phyloP scores from a whole-genome alignment of 2,797 vertebrate genomes.

The Poecilia picta region DNA sequence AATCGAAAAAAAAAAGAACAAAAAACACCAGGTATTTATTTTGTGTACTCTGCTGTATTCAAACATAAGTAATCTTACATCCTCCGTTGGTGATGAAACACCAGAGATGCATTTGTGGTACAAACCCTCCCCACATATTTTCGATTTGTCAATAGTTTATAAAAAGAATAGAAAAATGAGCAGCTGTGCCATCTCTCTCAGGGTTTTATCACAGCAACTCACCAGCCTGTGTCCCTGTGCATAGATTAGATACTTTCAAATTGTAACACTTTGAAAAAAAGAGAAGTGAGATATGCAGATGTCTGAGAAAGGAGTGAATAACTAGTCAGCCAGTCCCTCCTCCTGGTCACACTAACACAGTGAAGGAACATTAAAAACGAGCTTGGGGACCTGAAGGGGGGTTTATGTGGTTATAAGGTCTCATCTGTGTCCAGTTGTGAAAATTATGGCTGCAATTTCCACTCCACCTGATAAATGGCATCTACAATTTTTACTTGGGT shows the following conservation, averaged over 20 bases:
- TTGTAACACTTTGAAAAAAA: constrained; percentile 67
- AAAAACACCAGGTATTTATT: constrained; percentile 29
- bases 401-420: constrained; percentile 72
- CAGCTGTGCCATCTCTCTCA: constrained; percentile 74
- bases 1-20: constrained; percentile 42
- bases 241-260: constrained; percentile 81
- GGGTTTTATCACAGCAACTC: constrained; percentile 78
- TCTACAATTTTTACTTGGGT: constrained; percentile 79
- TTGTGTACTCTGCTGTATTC: constrained; percentile 9
- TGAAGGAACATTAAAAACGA: constrained; percentile 82
- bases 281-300: constrained; percentile 68
- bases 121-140: constrained; percentile 34
- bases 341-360: constrained; percentile 73
- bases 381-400: constrained; percentile 52
- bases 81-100: constrained; percentile 38
- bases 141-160: constrained; percentile 35
- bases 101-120: constrained; percentile 35
- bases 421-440: constrained; percentile 78
- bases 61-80: constrained; percentile 16
- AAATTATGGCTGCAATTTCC: constrained; percentile 88
- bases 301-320: constrained; percentile 56
- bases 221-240: constrained; percentile 73
- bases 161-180: constrained; percentile 51
- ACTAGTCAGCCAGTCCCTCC: constrained; percentile 71
- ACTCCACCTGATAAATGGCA: constrained; percentile 83